Evolutionary conservation across 2,888 invertebrate genomes (phyloP).

Genomic region (Mechanitis messenoides): DNA sequence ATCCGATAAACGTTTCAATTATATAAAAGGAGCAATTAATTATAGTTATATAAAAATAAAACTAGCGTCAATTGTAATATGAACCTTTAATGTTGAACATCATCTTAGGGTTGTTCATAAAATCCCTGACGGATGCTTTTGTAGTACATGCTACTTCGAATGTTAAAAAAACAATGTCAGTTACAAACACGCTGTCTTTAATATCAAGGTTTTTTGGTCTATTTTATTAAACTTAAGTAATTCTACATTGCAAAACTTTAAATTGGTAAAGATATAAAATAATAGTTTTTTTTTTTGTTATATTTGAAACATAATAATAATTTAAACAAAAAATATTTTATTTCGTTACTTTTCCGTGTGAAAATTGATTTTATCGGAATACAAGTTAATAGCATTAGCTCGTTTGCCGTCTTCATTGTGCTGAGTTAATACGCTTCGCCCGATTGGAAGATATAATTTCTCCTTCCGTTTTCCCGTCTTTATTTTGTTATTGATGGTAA

Average conservation of each 20-base stretch:
- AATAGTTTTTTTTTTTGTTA: too few species aligned
- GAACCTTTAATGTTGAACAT: constrained; percentile 21
- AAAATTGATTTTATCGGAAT: constrained; percentile 41
- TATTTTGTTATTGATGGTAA: constrained; percentile 25
- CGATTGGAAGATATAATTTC: constrained; percentile 34
- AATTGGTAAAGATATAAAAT: too few species aligned
- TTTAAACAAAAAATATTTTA: background rate
- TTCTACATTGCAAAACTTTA: too few species aligned
- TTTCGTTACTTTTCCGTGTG: constrained; percentile 25
- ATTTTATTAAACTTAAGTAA: too few species aligned
- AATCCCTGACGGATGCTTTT: constrained; percentile 19
- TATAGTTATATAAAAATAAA: constrained; percentile 1
- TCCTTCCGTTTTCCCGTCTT: constrained; percentile 26
- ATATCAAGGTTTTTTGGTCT: too few species aligned
- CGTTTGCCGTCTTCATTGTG: constrained; percentile 41
- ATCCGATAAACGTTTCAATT: background rate
- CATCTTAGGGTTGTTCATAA: constrained; percentile 20
- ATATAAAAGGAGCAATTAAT: constrained; percentile 7
- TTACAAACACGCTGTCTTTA: too few species aligned
- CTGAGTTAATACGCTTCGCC: constrained; percentile 34
- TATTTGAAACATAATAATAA: too few species aligned
- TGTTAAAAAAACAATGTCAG: too few species aligned
- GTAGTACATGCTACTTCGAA: too few species aligned
- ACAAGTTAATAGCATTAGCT: constrained; percentile 45
- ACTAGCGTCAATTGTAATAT: constrained; percentile 17